Conservation (phyloP, 2,888 invertebrate species). For the Candidula unifasciata region DNA sequence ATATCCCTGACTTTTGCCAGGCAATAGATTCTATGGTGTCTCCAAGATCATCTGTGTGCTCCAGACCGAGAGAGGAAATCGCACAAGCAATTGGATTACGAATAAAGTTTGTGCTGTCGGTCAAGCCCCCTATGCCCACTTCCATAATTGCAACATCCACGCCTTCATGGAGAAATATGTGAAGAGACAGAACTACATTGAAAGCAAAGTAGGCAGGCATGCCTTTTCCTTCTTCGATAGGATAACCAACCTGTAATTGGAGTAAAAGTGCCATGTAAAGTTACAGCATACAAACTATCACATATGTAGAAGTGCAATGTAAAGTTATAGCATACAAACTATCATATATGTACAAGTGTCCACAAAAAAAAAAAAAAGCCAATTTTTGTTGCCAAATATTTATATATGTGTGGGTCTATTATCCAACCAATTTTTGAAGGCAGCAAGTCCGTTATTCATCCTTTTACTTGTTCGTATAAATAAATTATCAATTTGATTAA, state of each 20-base stretch:
- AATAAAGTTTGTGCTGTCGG: slow-evolving; percentile 95
- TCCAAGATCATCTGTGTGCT: slow-evolving; percentile 92
- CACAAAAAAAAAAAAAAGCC: not conserved
- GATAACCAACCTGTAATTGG: slow-evolving; percentile 14
- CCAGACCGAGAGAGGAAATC: slow-evolving; percentile 88
- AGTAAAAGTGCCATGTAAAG: not conserved
- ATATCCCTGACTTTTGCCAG: slow-evolving; percentile 95
- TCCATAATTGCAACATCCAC: slow-evolving; percentile 94
- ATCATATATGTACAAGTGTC: not conserved
- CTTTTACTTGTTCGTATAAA: too few relatives aligned
- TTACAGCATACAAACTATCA: not conserved
- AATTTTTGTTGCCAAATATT: too few relatives aligned
- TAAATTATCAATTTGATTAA: too few relatives aligned
- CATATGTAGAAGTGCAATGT: not conserved
- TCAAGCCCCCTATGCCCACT: slow-evolving; percentile 97
- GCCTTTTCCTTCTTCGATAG: slow-evolving; percentile 71
- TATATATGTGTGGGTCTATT: too few relatives aligned
- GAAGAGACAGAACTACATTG: slow-evolving; percentile 92
- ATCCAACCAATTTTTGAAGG: too few relatives aligned
- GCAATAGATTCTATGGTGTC: slow-evolving; percentile 91
- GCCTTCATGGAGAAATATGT: slow-evolving; percentile 88
- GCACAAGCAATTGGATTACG: slow-evolving; percentile 91
- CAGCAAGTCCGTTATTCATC: too few relatives aligned
- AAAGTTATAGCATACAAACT: too few relatives aligned
- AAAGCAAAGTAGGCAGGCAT: slow-evolving; percentile 97